Conservation (phyloP, 2,888 invertebrate genomes). For the Tanaodytes sp. region DNA sequence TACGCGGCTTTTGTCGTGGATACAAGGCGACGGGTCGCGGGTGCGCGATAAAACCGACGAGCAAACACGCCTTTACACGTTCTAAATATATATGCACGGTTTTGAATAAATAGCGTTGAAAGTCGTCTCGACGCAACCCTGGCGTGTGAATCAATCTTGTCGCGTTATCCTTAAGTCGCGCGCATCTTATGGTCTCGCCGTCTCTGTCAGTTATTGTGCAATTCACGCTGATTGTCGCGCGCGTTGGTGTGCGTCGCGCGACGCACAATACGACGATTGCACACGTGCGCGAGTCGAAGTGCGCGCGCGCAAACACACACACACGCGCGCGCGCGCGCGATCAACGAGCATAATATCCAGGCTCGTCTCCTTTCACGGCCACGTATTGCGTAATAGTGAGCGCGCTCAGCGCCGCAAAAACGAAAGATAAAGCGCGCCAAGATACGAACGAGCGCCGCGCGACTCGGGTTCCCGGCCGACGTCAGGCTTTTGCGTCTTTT, state of each 20-base stretch:
- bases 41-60: too few relatives aligned
- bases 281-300: conserved; percentile 44
- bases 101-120: too few relatives aligned
- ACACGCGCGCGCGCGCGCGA: conserved; percentile 26
- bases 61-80: too few relatives aligned
- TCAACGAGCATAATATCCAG: conserved; percentile 52
- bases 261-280: conserved; percentile 43
- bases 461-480: conserved; percentile 17
- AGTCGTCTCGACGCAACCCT: too few relatives aligned
- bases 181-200: too few relatives aligned
- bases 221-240: conserved; percentile 43
- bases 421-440: conserved; percentile 65
- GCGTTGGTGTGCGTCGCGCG: conserved; percentile 33
- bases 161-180: too few relatives aligned
- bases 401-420: conserved; percentile 63
- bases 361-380: conserved; percentile 69
- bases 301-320: too few relatives aligned
- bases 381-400: conserved; percentile 71
- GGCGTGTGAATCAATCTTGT: too few relatives aligned
- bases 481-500: conserved; percentile 16
- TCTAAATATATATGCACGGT: too few relatives aligned
- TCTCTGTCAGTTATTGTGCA: conserved; percentile 49
- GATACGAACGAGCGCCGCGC: conserved; percentile 31
- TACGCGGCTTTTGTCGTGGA: too few relatives aligned
- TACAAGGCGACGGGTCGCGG: too few relatives aligned